Evolutionary conservation across 2,797 vertebrate species (phyloP), one percentile per base, ranked within the genome.

Genomic region (Spheniscus humboldti): DNA sequence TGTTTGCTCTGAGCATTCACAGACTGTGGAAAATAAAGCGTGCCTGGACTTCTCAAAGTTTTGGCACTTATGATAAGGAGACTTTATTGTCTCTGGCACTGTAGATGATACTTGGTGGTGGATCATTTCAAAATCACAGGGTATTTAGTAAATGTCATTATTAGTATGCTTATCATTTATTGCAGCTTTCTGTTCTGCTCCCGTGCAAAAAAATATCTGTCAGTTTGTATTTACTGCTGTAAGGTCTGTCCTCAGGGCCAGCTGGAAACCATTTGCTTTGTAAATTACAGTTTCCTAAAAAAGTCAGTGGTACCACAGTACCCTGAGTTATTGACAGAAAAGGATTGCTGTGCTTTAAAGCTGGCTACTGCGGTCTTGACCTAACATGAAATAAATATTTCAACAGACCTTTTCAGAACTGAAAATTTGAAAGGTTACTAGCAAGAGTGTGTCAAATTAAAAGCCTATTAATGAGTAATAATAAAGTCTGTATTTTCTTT

Each of bases 211-310:
- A 72, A 31, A 24, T 4, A n/a, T 11, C 18, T n/a, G 6, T 39
- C 28, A 16, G 13, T 67, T 78, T 77, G 24, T 86, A 45, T 72
- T 88, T 83, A 39, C 31, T n/a, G 11, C 31, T 77, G 28, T 27
- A 88, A 84, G 57, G 41, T 67, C 28, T 75, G 45, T 83, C 41
- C 47, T 68, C 33, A n/a, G 47, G 57, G n/a, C 39, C 92, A 90
- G 37, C 66, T 93, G 90, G 80, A 75, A 95, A 64, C 35, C 4
- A 66, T 93, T 88, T 80, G 6, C 45, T 90, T 75, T 84, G 52
- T 66, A 93, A 95, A 94, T 90, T 84, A 74, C 41, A 81, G 73
- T 72, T 86, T 95, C n/a, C 76, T 86, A 75, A 84, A 90, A 84
- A 78, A 22, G 30, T 74, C 57, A 35, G 53, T 63, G 52, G 17